phyloP scores from a whole-genome alignment of 2,113 vertebrate genomes.

The Clarias macrocephalus region DNA sequence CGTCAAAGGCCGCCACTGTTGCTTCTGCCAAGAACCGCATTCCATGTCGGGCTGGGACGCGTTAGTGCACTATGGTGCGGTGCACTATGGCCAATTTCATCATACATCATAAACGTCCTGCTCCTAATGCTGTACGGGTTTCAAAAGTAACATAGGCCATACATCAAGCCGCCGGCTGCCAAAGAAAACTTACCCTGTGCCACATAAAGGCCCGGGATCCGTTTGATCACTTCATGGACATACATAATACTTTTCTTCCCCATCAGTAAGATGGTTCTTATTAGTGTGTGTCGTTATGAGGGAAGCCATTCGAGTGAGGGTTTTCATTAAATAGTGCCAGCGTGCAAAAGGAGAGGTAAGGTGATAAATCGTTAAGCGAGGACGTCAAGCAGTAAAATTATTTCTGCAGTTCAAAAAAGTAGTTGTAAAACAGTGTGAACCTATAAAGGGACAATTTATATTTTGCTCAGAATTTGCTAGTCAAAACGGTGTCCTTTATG shows the following conservation, averaged over 20 bases:
- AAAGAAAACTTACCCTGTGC: slow-evolving; percentile 40
- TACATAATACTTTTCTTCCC: slow-evolving; percentile 43
- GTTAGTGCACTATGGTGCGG: slow-evolving; percentile 34
- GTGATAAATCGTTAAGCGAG: neutral
- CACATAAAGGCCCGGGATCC: slow-evolving; percentile 35
- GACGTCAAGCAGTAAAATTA: neutral
- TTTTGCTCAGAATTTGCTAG: neutral
- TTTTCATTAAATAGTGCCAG: neutral
- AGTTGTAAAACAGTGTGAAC: neutral
- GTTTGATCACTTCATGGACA: slow-evolving; percentile 46
- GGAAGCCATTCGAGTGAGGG: neutral
- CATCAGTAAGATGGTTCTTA: slow-evolving; percentile 31
- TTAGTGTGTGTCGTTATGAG: slow-evolving; percentile 18
- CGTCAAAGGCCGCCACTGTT: slow-evolving; percentile 56
- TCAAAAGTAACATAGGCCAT: slow-evolving; percentile 49
- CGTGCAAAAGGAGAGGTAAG: neutral
- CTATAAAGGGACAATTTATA: neutral
- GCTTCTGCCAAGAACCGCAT: slow-evolving; percentile 56
- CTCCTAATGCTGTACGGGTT: slow-evolving; percentile 37
- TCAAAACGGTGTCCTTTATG: neutral
- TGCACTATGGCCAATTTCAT: slow-evolving; percentile 41
- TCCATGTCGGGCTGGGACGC: slow-evolving; percentile 37
- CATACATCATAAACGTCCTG: slow-evolving; percentile 47
- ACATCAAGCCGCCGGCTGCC: slow-evolving; percentile 44
- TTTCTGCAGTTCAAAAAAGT: neutral